Base-by-base conservation (phyloP, 2,888 invertebrate species). In the Diloba caeruleocephala region DNA sequence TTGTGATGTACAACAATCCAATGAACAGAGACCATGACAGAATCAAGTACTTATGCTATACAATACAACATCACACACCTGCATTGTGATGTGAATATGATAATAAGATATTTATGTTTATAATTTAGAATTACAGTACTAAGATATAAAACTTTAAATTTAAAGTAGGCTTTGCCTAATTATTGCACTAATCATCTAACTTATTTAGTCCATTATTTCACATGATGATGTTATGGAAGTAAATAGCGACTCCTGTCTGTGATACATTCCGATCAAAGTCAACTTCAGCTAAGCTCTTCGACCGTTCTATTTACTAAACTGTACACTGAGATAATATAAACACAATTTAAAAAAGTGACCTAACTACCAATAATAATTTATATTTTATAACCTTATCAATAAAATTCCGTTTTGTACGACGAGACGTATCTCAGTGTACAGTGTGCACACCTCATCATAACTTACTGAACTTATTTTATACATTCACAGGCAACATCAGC, bases 141-240 rank as follows among this genome's bases (percentile, higher is more conserved):
- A 88, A 84, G 79, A 88, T 91, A 90, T 88, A 91, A 90, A 87
- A 87, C 74, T 81, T 85, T 82, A 76, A 82, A 78, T 84, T 85
- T 86, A 88, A 81, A 72, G 81, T 88, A 92, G 93, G 93, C 93
- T 93, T 90, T 90, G 93, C 93, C 93, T 81, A 78, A 86, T 90
- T 93, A 93, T 93, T 93, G 93, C 93, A 93, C 93, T 90, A 88
- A 85, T 74, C 61, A 71, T 72, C 81, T 84, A 84, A 88, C 82
- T 89, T 88, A 88, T 85, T 84, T 88, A 85, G 83, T 84, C 80
- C 80, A 85, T 84, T 83, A 82, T 84, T 85, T 81, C 78, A 87
- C 82, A 82, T 76, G 77, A 83, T 85, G 85, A 88, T 85, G 84
- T 85, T 84, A 82, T 82, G 85, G 85, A 89, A 87, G 87, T 87